phyloP scores from a whole-genome alignment of 2,888 invertebrate genomes.

The Flabesymbios commensalis region DNA sequence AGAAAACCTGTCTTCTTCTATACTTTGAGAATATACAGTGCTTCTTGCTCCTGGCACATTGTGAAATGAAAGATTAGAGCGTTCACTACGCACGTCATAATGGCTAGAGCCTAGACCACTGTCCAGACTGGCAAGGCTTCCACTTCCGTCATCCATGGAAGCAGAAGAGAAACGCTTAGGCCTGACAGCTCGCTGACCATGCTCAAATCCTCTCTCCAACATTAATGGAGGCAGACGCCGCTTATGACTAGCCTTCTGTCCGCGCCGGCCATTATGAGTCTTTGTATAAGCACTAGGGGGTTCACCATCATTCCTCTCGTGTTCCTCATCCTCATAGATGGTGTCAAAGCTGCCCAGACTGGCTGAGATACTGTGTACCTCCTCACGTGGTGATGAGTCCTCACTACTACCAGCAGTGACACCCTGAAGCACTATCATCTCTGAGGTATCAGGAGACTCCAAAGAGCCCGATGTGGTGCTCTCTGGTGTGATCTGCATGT shows the following conservation, averaged over 20 bases:
- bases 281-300: neutral
- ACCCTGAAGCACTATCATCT: no score
- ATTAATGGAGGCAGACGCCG: no score
- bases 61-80: no score
- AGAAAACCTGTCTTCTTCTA: no score
- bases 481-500: conserved; percentile 7
- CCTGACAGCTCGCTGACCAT: no score
- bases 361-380: neutral
- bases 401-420: neutral
- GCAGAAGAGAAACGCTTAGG: no score
- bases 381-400: neutral
- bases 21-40: no score
- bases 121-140: neutral
- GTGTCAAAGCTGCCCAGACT: conserved; percentile 20
- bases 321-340: conserved; percentile 24
- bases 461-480: conserved; percentile 1
- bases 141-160: neutral
- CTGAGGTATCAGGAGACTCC: neutral
- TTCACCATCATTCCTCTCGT: neutral
- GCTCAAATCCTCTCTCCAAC: no score
- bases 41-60: no score
- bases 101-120: neutral
- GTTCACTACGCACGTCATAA: neutral
- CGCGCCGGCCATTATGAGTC: no score
- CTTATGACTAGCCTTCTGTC: no score